A percentile compares a stretch with the other conserved stretches of the same genome.
phyloP scores from a whole-genome alignment of 1,140 invertebrate genomes.

The Harpegnathos saltator region DNA sequence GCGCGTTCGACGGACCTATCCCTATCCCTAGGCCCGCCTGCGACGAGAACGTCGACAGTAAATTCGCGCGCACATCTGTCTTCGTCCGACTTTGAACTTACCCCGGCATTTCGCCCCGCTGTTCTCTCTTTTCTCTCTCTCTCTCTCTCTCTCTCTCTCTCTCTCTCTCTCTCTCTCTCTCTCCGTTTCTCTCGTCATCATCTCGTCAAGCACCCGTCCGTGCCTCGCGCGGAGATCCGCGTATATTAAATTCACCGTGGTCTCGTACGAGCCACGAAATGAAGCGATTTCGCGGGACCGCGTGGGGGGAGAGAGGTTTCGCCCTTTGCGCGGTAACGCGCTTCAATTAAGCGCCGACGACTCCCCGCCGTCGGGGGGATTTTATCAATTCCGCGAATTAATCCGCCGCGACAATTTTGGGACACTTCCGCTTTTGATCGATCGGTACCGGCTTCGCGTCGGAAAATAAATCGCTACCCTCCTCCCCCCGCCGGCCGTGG shows the following conservation, averaged over 20 bases:
- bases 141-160: constrained; percentile 20
- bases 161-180: constrained; percentile 58
- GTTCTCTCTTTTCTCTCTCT: constrained; percentile 50
- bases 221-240: constrained; percentile 66
- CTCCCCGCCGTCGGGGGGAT: constrained; percentile 37
- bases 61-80: constrained; percentile 62
- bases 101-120: constrained; percentile 29
- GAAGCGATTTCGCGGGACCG: constrained; percentile 79
- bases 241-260: constrained; percentile 79
- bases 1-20: constrained; percentile 18
- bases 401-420: constrained; percentile 66
- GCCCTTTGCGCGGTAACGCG: constrained; percentile 59
- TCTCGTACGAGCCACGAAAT: constrained; percentile 80
- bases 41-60: constrained; percentile 51
- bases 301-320: constrained; percentile 35
- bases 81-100: constrained; percentile 46
- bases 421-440: constrained; percentile 65
- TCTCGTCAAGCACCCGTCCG: constrained; percentile 74
- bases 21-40: constrained; percentile 8
- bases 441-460: background rate
- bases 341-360: constrained; percentile 72
- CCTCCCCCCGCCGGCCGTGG: no score
- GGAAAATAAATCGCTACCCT: constrained; percentile 31
- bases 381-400: constrained; percentile 75
- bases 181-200: constrained; percentile 70